Evolutionary conservation across 2,797 vertebrate species (phyloP).

Genomic region (Syngnathus rostellatus): DNA sequence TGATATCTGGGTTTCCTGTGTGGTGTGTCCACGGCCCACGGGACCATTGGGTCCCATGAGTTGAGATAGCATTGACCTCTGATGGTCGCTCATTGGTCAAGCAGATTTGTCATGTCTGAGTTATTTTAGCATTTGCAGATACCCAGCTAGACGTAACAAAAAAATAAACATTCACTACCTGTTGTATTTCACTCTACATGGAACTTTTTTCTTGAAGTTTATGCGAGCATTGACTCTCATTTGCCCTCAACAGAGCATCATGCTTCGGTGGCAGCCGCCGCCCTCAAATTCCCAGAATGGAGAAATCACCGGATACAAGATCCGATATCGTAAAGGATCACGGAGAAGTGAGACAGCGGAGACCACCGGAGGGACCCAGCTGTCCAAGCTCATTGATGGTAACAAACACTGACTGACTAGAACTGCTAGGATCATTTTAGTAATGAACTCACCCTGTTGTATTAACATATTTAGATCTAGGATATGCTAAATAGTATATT

Average conservation of each 20-base stretch:
- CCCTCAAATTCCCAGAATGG: constrained; percentile 81
- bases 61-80: no score
- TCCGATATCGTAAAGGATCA: constrained; percentile 87
- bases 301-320: constrained; percentile 87
- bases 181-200: neutral
- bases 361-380: constrained; percentile 78
- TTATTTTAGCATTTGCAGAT: neutral
- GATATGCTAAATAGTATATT: neutral
- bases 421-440: neutral
- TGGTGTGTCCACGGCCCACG: no score
- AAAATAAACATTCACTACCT: neutral
- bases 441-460: neutral
- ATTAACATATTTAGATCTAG: neutral
- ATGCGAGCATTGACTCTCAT: neutral
- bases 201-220: neutral
- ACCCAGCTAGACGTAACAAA: neutral
- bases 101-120: neutral
- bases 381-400: constrained; percentile 87
- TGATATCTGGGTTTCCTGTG: no score
- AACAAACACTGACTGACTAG: constrained; percentile 18
- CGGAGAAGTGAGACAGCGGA: constrained; percentile 87
- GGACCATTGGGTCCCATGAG: no score
- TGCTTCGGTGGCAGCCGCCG: constrained; percentile 92
- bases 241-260: constrained; percentile 72
- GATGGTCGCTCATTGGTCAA: no score